A percentile compares a stretch with the other conserved stretches of the same genome.
Evolutionary conservation across 1,140 invertebrate genomes (phyloP).

Genomic region (Drosophila biarmipes): DNA sequence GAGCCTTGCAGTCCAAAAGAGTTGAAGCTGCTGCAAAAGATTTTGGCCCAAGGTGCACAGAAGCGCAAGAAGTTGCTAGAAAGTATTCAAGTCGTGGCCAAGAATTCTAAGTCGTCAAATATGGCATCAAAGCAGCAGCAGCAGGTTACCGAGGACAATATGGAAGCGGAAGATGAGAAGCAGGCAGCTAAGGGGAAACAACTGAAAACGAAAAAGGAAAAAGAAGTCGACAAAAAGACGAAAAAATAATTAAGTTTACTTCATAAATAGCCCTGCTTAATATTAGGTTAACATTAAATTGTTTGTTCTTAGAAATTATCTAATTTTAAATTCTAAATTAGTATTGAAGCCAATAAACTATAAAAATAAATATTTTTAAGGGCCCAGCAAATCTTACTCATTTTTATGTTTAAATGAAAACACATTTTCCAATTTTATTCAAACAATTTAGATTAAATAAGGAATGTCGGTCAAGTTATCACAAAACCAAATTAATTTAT

Average conservation of each 20-base stretch:
- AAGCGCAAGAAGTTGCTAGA: constrained; percentile 18
- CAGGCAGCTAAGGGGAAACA: neutral
- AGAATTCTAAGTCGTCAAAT: neutral
- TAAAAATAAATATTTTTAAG: neutral
- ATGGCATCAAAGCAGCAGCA: neutral
- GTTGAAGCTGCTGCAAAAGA: constrained; percentile 29
- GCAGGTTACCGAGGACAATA: neutral
- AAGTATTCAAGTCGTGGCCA: neutral
- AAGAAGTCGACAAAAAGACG: neutral
- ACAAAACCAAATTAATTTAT: no score
- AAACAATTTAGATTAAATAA: neutral
- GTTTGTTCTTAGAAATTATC: constrained; percentile 6
- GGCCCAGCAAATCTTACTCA: no score
- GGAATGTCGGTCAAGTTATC: neutral
- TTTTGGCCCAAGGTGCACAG: constrained; percentile 22
- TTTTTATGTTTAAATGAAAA: neutral
- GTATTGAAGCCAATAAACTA: constrained; percentile 15
- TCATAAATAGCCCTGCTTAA: neutral
- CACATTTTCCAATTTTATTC: neutral
- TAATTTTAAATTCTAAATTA: constrained; percentile 17
- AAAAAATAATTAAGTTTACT: neutral
- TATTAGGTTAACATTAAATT: constrained; percentile 4
- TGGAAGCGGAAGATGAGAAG: neutral
- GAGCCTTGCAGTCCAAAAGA: constrained; percentile 19
- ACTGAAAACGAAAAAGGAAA: neutral